Conservation (phyloP, 2,888 invertebrate genomes). For the Melitaea athalia region DNA sequence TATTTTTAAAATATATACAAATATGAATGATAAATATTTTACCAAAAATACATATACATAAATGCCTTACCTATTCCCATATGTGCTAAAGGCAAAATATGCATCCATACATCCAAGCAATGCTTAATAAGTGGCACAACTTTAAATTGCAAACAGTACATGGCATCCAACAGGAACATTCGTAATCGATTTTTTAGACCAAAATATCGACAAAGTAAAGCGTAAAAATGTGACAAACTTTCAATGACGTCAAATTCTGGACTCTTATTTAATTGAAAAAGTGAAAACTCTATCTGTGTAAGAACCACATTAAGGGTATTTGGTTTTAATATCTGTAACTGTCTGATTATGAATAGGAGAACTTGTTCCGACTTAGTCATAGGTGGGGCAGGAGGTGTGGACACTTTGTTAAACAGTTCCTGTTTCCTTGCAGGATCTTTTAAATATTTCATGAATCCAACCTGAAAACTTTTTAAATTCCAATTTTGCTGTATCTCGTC, state of each 20-base stretch:
- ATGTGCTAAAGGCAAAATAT: conserved; percentile 66
- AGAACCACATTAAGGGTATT: conserved; percentile 56
- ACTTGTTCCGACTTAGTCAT: conserved; percentile 71
- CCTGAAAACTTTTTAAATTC: conserved; percentile 53
- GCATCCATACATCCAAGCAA: conserved; percentile 71
- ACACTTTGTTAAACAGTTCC: conserved; percentile 57
- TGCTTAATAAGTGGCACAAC: conserved; percentile 65
- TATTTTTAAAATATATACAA: too few species aligned
- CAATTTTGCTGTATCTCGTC: conserved; percentile 50
- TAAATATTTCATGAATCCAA: conserved; percentile 60
- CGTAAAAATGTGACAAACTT: conserved; percentile 70
- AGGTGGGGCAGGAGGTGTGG: conserved; percentile 54
- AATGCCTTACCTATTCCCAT: conserved; percentile 61
- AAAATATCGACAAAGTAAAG: conserved; percentile 65
- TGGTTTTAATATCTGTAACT: conserved; percentile 48
- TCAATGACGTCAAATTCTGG: conserved; percentile 67
- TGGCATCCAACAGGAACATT: conserved; percentile 69
- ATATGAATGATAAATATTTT: not conserved
- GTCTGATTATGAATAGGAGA: conserved; percentile 58
- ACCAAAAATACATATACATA: conserved; percentile 3
- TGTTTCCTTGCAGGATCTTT: conserved; percentile 57
- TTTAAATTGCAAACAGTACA: conserved; percentile 74
- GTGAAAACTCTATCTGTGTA: conserved; percentile 59
- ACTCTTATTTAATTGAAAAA: conserved; percentile 65
- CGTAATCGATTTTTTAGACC: conserved; percentile 59